phyloP scores from a whole-genome alignment of 92 coral and sea anemone genomes.

The Paramuricea clavata region DNA sequence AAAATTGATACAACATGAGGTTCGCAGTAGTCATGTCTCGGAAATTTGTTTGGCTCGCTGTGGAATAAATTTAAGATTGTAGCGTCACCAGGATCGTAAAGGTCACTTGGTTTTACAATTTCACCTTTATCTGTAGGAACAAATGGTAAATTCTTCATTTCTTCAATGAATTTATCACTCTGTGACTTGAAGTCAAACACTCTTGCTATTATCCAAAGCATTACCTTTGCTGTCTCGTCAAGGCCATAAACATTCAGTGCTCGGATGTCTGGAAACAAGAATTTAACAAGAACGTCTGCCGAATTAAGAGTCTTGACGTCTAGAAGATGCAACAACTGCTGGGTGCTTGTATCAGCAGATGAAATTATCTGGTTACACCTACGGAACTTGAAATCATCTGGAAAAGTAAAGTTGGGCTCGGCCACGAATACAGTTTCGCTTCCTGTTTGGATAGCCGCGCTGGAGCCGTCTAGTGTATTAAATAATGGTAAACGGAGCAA shows the following conservation, averaged over 20 bases:
- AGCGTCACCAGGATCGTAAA: slow-evolving; percentile 91
- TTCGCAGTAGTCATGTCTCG: slow-evolving; percentile 79
- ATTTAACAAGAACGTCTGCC: slow-evolving; percentile 81
- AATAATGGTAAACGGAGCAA: slow-evolving; percentile 90
- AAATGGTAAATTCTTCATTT: slow-evolving; percentile 80
- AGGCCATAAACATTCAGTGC: slow-evolving; percentile 72
- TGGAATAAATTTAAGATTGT: slow-evolving; percentile 77
- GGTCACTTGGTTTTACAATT: slow-evolving; percentile 80
- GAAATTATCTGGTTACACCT: slow-evolving; percentile 81
- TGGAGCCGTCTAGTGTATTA: slow-evolving; percentile 80
- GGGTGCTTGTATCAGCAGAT: slow-evolving; percentile 91
- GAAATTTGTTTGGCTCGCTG: slow-evolving; percentile 84
- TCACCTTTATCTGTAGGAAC: slow-evolving; percentile 81
- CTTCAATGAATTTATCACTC: slow-evolving; percentile 84
- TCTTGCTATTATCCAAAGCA: slow-evolving; percentile 91
- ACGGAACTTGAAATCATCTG: slow-evolving; percentile 74
- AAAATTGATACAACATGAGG: slow-evolving; percentile 81
- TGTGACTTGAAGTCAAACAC: slow-evolving; percentile 86
- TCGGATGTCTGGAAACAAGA: slow-evolving; percentile 85
- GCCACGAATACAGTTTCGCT: slow-evolving; percentile 82
- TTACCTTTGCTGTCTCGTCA: slow-evolving; percentile 80
- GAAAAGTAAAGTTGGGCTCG: slow-evolving; percentile 83
- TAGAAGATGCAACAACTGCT: slow-evolving; percentile 83
- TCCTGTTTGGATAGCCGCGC: slow-evolving; percentile 76
- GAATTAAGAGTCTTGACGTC: slow-evolving; percentile 83